Percentiles rank a stretch among this genome's conserved stretches.
Evolutionary conservation across 1,140 invertebrate species (phyloP).

Genomic region (Eubasilissa regina): DNA sequence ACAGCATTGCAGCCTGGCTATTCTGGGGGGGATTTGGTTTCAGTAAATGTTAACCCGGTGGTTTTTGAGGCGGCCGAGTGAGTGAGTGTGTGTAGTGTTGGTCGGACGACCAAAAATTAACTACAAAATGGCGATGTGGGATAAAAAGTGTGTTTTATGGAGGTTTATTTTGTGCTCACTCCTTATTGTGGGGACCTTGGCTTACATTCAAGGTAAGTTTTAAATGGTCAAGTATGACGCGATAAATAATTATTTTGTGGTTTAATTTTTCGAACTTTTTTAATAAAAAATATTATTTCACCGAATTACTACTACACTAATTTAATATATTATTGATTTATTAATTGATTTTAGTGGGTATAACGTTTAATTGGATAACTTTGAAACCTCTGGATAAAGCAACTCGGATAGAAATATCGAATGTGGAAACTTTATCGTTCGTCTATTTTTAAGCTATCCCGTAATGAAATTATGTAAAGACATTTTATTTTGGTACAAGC

Average conservation of each 20-base stretch:
- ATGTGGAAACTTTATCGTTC: slow-evolving; percentile 47
- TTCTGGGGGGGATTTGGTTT: slow-evolving; percentile 53
- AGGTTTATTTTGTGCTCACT: slow-evolving; percentile 70
- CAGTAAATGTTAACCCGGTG: slow-evolving; percentile 53
- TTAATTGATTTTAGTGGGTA: too few relatives aligned
- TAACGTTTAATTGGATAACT: too few relatives aligned
- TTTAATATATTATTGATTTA: too few relatives aligned
- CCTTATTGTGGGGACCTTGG: slow-evolving; percentile 67
- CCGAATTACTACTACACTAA: too few relatives aligned
- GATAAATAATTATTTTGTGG: neutral
- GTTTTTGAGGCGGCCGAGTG: slow-evolving; percentile 59
- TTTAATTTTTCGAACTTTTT: neutral
- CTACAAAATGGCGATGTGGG: slow-evolving; percentile 65
- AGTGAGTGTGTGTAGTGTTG: slow-evolving; percentile 67
- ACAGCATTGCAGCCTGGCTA: slow-evolving; percentile 40
- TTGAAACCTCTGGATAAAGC: too few relatives aligned
- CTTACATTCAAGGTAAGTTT: slow-evolving; percentile 68
- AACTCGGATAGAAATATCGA: slow-evolving; percentile 12
- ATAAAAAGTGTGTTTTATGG: slow-evolving; percentile 70
- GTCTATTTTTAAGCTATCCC: slow-evolving; percentile 57
- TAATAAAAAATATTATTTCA: too few relatives aligned
- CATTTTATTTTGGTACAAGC: slow-evolving; percentile 58
- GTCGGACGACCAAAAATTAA: slow-evolving; percentile 63
- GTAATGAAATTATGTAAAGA: slow-evolving; percentile 61
- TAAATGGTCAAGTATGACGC: neutral